Evolutionary conservation across 2,888 invertebrate species (phyloP).

Genomic region (Lagria hirta): DNA sequence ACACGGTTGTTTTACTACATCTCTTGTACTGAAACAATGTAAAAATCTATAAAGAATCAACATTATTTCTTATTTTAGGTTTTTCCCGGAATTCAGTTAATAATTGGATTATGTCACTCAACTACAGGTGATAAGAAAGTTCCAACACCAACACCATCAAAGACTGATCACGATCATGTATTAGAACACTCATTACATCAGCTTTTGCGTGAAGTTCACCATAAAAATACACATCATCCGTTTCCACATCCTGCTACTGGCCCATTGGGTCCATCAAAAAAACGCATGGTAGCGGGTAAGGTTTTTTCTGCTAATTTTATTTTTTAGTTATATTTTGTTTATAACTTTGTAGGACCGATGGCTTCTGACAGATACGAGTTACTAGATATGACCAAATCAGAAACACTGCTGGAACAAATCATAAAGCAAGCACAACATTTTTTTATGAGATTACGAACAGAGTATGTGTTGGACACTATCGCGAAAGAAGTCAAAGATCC

Average conservation of each 20-base stretch:
- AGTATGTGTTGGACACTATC: constrained; percentile 89
- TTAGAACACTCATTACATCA: constrained; percentile 95
- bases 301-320: constrained; percentile 1
- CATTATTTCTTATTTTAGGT: constrained; percentile 14
- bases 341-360: constrained; percentile 66
- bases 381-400: constrained; percentile 86
- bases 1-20: too few species aligned
- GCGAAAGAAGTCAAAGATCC: constrained; percentile 95
- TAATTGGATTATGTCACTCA: constrained; percentile 89
- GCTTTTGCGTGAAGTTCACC: constrained; percentile 86
- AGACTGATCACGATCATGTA: constrained; percentile 91
- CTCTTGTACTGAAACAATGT: too few species aligned
- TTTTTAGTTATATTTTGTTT: constrained; percentile 8
- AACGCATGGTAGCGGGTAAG: constrained; percentile 80
- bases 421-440: constrained; percentile 96
- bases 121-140: constrained; percentile 63
- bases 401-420: constrained; percentile 92
- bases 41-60: too few species aligned
- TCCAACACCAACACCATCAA: constrained; percentile 55
- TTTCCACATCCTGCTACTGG: constrained; percentile 95
- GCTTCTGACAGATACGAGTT: constrained; percentile 87
- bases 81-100: constrained; percentile 88
- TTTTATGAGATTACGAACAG: constrained; percentile 87
- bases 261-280: constrained; percentile 89
- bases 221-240: constrained; percentile 89